A percentile compares a stretch with the other conserved stretches of the same genome.
phyloP scores from a whole-genome alignment of 2,888 invertebrate species.

The Scrobipalpa atriplicella region DNA sequence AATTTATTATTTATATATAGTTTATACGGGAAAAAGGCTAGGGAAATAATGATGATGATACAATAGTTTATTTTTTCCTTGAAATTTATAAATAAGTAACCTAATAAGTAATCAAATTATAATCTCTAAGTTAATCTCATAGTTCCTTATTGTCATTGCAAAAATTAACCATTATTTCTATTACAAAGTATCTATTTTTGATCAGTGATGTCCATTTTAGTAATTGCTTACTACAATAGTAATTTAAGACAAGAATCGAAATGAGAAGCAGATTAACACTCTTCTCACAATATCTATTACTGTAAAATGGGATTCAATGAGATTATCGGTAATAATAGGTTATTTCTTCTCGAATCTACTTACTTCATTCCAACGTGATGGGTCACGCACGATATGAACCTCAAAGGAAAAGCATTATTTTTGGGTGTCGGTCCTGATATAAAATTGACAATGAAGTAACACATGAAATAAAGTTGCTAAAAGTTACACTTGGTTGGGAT shows the following conservation, averaged over 20 bases:
- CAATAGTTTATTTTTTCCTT: no score
- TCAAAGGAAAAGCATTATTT: background rate
- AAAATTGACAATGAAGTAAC: no score
- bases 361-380: background rate
- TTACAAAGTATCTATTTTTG: background rate
- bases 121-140: no score
- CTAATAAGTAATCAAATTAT: no score
- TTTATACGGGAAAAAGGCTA: no score
- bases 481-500: no score
- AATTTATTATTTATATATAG: no score
- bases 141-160: background rate
- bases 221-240: background rate
- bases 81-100: no score
- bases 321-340: background rate
- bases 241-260: constrained; percentile 11
- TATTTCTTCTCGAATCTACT: background rate
- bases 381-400: background rate
- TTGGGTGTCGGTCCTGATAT: no score
- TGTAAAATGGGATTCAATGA: constrained; percentile 8
- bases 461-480: no score
- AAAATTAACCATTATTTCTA: background rate
- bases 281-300: background rate
- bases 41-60: no score
- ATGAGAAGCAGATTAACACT: background rate
- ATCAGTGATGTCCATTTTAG: background rate